These are phyloP conservation scores for Acronicta leporina DNA, from an alignment of 2,888 invertebrate genomes.

Conservation along the genomic window DNA sequence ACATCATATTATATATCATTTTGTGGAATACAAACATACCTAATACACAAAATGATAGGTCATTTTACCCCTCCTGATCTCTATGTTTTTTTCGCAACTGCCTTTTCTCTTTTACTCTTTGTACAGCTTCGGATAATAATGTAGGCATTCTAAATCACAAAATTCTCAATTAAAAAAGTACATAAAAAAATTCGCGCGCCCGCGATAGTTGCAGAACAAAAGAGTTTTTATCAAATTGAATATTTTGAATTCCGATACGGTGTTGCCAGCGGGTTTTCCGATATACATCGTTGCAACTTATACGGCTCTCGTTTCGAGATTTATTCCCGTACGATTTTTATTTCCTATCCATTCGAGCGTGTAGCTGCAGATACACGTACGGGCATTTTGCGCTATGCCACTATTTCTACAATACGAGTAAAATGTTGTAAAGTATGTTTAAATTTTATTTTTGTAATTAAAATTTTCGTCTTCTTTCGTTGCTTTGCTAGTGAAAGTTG, in stretches of 20 bases:
- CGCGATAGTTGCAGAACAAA: constrained; percentile 9
- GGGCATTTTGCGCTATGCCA: constrained; percentile 48
- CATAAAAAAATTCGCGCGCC: constrained; percentile 4
- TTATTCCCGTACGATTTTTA: constrained; percentile 64
- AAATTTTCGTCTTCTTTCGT: too few species aligned
- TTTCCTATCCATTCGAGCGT: constrained; percentile 64
- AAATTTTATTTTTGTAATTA: background rate
- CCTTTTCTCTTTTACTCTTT: too few species aligned
- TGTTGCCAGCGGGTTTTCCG: constrained; percentile 42
- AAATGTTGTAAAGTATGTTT: constrained; percentile 14
- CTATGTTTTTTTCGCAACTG: too few species aligned
- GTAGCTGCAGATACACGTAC: constrained; percentile 45
- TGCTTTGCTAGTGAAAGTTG: too few species aligned
- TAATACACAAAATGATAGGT: too few species aligned
- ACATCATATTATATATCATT: too few species aligned
- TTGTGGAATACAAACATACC: too few species aligned
- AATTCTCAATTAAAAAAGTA: constrained; percentile 8
- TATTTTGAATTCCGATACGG: constrained; percentile 42
- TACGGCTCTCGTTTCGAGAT: constrained; percentile 61
- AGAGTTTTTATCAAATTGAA: constrained; percentile 40
- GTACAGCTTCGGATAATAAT: too few species aligned
- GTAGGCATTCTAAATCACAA: background rate
- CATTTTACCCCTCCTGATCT: too few species aligned
- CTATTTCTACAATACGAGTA: constrained; percentile 25
- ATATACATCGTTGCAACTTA: constrained; percentile 58